These are phyloP conservation scores for Patagioenas fasciata DNA, from an alignment of 2,113 vertebrate genomes.

Conservation along the genomic window DNA sequence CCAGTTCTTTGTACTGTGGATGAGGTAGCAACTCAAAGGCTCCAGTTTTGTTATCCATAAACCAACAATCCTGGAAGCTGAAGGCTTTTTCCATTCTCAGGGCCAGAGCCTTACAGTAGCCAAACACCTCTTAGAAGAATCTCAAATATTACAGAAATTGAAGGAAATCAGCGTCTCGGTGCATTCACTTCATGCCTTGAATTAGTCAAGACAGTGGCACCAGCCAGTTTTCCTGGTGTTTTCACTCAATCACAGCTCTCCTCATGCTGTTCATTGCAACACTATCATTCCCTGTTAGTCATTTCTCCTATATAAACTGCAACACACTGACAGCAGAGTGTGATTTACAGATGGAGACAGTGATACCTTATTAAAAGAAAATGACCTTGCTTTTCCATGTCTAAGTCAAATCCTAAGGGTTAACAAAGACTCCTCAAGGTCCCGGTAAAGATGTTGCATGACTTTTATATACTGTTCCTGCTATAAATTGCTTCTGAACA, in stretches of 20 bases:
- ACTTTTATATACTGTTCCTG: not conserved
- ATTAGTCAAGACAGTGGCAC: not conserved
- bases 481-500: constrained; percentile 24
- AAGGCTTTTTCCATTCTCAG: not conserved
- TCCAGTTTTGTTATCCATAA: not conserved
- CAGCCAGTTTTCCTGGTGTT: not conserved
- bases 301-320: not conserved
- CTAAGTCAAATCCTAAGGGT: not conserved
- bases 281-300: not conserved
- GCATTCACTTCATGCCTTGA: not conserved
- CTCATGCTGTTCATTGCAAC: not conserved
- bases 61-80: not conserved
- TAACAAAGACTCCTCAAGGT: not conserved
- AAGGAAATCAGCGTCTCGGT: not conserved
- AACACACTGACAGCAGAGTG: not conserved
- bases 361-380: not conserved
- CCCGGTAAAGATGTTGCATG: not conserved
- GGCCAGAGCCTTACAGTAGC: not conserved
- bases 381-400: not conserved
- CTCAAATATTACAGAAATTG: not conserved
- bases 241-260: not conserved
- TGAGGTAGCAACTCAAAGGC: not conserved
- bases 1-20: not conserved
- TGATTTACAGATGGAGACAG: not conserved
- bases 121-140: not conserved